Base-by-base conservation (phyloP, 2,113 vertebrate species). In the Sterrhoptilus dennistouni region DNA sequence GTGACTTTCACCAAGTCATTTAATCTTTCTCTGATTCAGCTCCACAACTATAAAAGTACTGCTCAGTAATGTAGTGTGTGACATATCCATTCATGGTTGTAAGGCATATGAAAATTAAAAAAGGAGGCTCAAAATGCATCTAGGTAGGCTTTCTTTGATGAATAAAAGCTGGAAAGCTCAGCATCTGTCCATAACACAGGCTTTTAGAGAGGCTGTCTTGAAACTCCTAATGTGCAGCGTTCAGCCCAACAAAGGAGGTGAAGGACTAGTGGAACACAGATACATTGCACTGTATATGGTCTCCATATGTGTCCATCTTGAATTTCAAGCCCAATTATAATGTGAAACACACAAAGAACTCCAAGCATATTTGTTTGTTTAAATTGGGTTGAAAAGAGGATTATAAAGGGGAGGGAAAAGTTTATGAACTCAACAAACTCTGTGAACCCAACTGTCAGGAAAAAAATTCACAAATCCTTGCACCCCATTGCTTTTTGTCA, bases 1-100 rank as follows among this genome's bases (percentile, higher is more conserved):
- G 79, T 86, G 76, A 90, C 44, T 92, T 95, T 94, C 86, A 60
- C 56, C 21, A n/a, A 92, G 81, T 61, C 49, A 53, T 84, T 91
- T 82, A 82, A 79, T 72, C 65, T 94, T n/a, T 86, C 72, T 95
- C 76, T 45, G 68, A 94, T 88, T 92, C 68, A 83, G 36, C 40
- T 83, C 49, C 53, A 56, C 2, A 1, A 25, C 56, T 45, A 40
- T 68, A 68, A 83, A 96, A 86, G 56, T 45, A 60, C n/a, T 78
- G 27, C 60, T 93, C 54, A 54, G 47, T 91, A 69, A 69, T 9
- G 15, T 14, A 47, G 33, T 25, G 22, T 64, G 52, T 79, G 49
- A 63, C 42, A 77, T 38, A 74, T 49, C 36, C 40, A 69, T 42
- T 90, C 53, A 19, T 13, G 28, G 42, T 75, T 49, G 25, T 42